These are phyloP conservation scores for Gallinago stenura DNA, from an alignment of 2,797 vertebrate genomes.

Conservation along the genomic window DNA sequence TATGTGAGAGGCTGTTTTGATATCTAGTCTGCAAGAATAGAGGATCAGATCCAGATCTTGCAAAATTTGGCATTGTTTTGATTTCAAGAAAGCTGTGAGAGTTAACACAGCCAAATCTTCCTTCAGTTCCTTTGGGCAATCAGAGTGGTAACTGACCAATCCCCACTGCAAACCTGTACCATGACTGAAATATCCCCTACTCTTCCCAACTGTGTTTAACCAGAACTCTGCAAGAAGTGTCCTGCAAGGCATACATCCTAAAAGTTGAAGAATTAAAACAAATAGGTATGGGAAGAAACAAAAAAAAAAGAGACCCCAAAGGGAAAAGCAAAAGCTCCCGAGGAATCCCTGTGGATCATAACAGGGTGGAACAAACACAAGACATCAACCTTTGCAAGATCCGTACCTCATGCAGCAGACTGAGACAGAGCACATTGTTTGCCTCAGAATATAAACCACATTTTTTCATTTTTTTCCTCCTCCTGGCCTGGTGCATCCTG, in stretches of 20 bases:
- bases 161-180: background rate
- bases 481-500: background rate
- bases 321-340: background rate
- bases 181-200: background rate
- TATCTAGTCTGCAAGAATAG: background rate
- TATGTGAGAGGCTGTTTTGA: background rate
- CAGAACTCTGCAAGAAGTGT: background rate
- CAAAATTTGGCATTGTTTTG: background rate
- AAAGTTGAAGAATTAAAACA: background rate
- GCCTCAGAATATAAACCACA: background rate
- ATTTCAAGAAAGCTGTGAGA: background rate
- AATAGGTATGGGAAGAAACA: background rate
- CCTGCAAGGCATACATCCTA: background rate
- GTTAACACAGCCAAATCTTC: background rate
- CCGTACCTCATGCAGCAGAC: fast-evolving
- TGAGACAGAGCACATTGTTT: background rate
- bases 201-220: background rate
- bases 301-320: too few relatives aligned
- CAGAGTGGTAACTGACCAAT: background rate
- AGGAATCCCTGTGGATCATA: background rate
- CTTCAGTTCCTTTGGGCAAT: background rate
- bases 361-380: background rate
- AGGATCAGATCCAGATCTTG: background rate
- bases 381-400: background rate
- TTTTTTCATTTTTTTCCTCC: background rate